A percentile compares a stretch with the other conserved stretches of the same genome.
phyloP scores from a whole-genome alignment of 64 coral and sea anemone species.

The Dendronephthya gigantea region DNA sequence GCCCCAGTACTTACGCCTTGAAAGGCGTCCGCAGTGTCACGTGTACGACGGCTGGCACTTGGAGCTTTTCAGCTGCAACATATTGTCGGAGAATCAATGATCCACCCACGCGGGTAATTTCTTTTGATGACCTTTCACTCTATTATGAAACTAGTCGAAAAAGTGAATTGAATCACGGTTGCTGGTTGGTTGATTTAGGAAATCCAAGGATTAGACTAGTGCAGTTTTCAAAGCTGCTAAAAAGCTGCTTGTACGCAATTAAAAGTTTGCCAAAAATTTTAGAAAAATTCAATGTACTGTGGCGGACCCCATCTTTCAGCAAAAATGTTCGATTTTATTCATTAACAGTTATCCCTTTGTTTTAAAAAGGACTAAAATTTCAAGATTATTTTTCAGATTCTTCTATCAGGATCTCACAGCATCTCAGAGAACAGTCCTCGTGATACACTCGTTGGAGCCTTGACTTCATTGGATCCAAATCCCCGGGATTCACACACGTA shows the following conservation, averaged over 20 bases:
- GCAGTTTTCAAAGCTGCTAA: too few species aligned
- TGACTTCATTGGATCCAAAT: constrained; percentile 66
- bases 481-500: constrained; percentile 62
- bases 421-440: constrained; percentile 61
- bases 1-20: constrained; percentile 60
- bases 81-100: constrained; percentile 88
- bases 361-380: too few species aligned
- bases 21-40: constrained; percentile 52
- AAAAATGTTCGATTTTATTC: too few species aligned
- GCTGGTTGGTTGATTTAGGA: too few species aligned
- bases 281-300: too few species aligned
- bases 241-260: too few species aligned
- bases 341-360: too few species aligned
- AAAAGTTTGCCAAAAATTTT: too few species aligned
- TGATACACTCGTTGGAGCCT: constrained; percentile 40
- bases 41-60: constrained; percentile 71
- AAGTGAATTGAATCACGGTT: too few species aligned
- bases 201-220: too few species aligned
- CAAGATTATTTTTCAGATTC: constrained; percentile 58
- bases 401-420: constrained; percentile 46
- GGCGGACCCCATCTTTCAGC: too few species aligned
- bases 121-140: neutral
- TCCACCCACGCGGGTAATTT: constrained; percentile 68
- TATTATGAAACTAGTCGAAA: neutral
- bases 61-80: constrained; percentile 49